Evolutionary conservation across 2,797 vertebrate genomes (phyloP), one percentile per base, ranked within the genome.

Genomic region (Periophthalmus magnuspinnatus): DNA sequence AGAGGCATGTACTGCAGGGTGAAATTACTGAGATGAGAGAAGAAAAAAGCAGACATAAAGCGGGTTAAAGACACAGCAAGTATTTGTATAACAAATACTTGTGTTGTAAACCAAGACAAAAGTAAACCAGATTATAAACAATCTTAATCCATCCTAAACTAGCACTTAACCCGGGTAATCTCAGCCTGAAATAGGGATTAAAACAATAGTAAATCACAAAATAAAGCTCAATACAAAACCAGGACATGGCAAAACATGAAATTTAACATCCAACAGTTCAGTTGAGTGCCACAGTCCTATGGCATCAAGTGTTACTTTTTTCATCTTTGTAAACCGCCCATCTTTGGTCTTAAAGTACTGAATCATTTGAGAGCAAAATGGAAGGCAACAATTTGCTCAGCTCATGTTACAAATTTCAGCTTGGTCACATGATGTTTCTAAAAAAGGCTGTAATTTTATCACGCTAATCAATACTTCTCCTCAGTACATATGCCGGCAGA

Each of bases 1-100:
- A 97, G 93, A 78, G 96, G 95, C 96, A 97, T 97, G 91, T 95
- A 96, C 75, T 96, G 95, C 84, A 97, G 88, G 2, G 94, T 96
- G 90, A 95, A 95, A 89, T 97, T 97, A 91, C 96, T 97, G 88
- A 70, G 68, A 79, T 61, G 76, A 9, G 54, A 56, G 21, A 10
- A 61, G 56, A 74, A 75, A 74, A 60, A 58, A 70, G 24, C 14
- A 57, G 24, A 57, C 24, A 14, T 17, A 17, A 57, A 58, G 56
- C 16, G 2, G 28, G 52, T 54, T 54, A 55, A 11, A 60, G 33
- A n/a, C 58, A 34, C 58, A 34, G 58, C 22, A 28, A 28, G 55
- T 54, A 54, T 54, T 54, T 54, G 8, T 54, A 9, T 54, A 54
- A 55, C 21, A 55, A 70, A 45, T 45, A 3, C 41, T 45, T 45